phyloP scores from a whole-genome alignment of 2,888 invertebrate genomes.

The Melipona bicolor region DNA sequence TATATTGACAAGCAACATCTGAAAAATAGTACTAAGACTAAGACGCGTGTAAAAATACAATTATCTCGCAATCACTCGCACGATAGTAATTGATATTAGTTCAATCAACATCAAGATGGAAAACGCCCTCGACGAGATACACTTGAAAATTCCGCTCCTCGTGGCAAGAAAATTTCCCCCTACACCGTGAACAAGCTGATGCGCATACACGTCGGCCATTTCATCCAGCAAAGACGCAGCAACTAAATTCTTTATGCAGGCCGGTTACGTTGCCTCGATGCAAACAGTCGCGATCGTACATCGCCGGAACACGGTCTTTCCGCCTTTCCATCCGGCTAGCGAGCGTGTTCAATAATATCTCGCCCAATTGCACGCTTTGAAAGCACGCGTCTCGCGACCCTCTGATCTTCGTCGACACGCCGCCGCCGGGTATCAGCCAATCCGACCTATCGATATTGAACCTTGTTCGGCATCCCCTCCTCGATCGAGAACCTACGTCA shows the following conservation, averaged over 20 bases:
- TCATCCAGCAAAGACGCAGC: constrained; percentile 34
- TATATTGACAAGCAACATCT: too few species aligned
- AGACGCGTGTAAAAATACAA: too few species aligned
- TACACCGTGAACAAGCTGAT: background rate
- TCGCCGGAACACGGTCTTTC: constrained; percentile 12
- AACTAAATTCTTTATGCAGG: constrained; percentile 56
- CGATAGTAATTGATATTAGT: background rate
- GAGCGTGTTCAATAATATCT: constrained; percentile 74
- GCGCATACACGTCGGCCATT: constrained; percentile 13
- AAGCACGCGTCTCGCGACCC: constrained; percentile 31
- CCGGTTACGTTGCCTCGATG: constrained; percentile 31
- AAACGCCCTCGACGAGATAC: background rate
- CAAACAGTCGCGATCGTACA: constrained; percentile 20
- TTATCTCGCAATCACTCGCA: too few species aligned
- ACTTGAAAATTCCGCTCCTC: background rate
- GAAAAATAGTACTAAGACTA: too few species aligned
- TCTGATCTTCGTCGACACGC: constrained; percentile 52
- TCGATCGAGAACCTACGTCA: constrained; percentile 34
- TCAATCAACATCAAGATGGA: background rate
- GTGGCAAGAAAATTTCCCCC: background rate
- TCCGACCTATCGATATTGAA: constrained; percentile 74
- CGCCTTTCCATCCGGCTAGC: constrained; percentile 11
- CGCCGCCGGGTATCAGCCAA: constrained; percentile 65
- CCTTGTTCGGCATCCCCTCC: constrained; percentile 64
- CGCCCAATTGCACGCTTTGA: constrained; percentile 76